These are phyloP conservation scores for Hypotaenidia philippensis DNA, from an alignment of 2,797 vertebrate genomes.

Conservation along the genomic window DNA sequence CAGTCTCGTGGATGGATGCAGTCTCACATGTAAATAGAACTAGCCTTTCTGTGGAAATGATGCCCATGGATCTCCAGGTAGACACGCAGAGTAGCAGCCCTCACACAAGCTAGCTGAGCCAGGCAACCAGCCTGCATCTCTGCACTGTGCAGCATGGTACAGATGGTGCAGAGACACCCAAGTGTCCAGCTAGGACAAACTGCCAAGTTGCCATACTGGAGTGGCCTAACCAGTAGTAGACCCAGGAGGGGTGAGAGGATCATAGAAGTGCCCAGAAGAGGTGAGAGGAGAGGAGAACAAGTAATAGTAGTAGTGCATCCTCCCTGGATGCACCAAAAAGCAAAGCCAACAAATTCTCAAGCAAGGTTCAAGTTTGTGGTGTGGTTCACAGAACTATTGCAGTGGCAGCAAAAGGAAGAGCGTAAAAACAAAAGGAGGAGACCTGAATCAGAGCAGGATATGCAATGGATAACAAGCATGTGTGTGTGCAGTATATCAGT, in stretches of 20 bases:
- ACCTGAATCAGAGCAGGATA: not conserved
- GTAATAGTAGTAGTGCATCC: not conserved
- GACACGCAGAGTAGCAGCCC: not conserved
- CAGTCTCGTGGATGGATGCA: not conserved
- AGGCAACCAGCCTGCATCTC: not conserved
- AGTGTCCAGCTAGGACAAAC: not conserved
- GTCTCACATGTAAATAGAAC: not conserved
- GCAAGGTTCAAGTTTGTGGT: not conserved
- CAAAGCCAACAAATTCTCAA: not conserved
- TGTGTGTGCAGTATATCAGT: not conserved
- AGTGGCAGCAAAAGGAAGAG: not conserved
- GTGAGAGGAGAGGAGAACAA: not conserved
- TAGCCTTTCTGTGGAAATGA: not conserved
- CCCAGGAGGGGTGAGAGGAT: not conserved
- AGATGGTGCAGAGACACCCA: not conserved
- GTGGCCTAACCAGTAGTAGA: not conserved
- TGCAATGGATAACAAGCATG: not conserved
- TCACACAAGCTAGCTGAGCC: not conserved
- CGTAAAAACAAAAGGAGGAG: not conserved
- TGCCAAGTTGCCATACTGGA: not conserved
- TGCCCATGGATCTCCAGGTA: not conserved
- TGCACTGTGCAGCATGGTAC: not conserved
- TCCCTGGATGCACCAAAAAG: not conserved
- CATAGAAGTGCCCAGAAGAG: not conserved
- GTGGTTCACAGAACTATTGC: not conserved